Conservation (phyloP, 2,888 invertebrate species). For the Calephelis perditalis region DNA sequence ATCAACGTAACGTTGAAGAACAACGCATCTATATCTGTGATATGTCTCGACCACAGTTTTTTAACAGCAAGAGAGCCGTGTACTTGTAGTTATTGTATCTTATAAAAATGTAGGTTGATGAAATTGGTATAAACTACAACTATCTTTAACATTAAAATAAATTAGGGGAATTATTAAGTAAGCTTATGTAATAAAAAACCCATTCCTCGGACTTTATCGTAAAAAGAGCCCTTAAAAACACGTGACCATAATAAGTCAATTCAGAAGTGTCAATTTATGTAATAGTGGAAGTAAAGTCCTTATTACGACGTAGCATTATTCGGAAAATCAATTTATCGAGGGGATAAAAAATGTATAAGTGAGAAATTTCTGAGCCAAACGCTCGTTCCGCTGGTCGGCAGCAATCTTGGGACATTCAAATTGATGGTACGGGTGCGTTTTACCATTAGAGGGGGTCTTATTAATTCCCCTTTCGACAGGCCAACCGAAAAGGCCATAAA, state of each 20-base stretch:
- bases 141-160: no score
- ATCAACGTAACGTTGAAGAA: no score
- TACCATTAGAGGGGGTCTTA: conserved; percentile 77
- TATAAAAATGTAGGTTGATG: no score
- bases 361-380: conserved; percentile 62
- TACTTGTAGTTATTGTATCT: no score
- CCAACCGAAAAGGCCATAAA: conserved; percentile 76
- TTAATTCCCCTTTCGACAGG: conserved; percentile 78
- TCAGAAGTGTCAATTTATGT: conserved; percentile 32
- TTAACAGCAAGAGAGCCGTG: no score
- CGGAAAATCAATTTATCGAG: conserved; percentile 55
- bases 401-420: conserved; percentile 75
- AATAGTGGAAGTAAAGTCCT: conserved; percentile 35
- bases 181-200: no score
- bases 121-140: no score
- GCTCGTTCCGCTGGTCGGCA: conserved; percentile 59
- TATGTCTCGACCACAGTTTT: no score
- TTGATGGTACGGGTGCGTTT: conserved; percentile 77
- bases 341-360: conserved; percentile 31
- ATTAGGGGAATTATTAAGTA: no score
- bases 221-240: no score
- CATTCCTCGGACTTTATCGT: no score
- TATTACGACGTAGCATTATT: conserved; percentile 52
- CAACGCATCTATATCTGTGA: no score
- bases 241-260: conserved; percentile 23